These are phyloP conservation scores for Brachionus plicatilis DNA, from an alignment of 1,140 invertebrate genomes.

Conservation along the genomic window DNA sequence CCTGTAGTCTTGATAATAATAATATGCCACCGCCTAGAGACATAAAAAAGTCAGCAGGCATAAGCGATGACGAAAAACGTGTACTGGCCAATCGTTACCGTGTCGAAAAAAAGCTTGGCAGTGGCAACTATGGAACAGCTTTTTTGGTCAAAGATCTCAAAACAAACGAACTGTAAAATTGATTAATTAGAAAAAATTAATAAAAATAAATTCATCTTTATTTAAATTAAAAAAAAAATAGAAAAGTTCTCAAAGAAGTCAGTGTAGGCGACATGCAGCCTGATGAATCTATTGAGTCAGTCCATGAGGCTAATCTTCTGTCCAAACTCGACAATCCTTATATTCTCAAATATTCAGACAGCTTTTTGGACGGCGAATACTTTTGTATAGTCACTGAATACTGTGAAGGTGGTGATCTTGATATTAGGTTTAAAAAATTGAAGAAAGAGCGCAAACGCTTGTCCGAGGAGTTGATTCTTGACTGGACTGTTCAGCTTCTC, in stretches of 20 bases:
- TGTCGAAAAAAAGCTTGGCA: conserved; percentile 51
- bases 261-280: conserved; percentile 52
- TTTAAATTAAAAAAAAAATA: background rate
- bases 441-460: conserved; percentile 48
- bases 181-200: background rate
- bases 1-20: background rate
- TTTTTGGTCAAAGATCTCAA: conserved; percentile 51
- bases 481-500: conserved; percentile 55
- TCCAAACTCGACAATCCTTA: conserved; percentile 51
- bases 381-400: conserved; percentile 57
- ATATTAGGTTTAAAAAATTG: conserved; percentile 48
- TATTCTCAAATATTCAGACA: conserved; percentile 54
- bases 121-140: conserved; percentile 56
- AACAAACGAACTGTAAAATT: conserved; percentile 42
- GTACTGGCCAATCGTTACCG: conserved; percentile 46
- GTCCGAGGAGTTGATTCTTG: conserved; percentile 49
- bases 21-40: conserved; percentile 23
- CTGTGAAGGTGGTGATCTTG: conserved; percentile 57
- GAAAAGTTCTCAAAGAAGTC: conserved; percentile 55
- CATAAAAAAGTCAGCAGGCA: background rate
- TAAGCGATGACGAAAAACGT: conserved; percentile 22
- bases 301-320: conserved; percentile 51
- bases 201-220: background rate
- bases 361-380: conserved; percentile 53
- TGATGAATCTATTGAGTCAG: conserved; percentile 55